Evolutionary conservation across 2,113 vertebrate species (phyloP).

Genomic region (Salminus brasiliensis): DNA sequence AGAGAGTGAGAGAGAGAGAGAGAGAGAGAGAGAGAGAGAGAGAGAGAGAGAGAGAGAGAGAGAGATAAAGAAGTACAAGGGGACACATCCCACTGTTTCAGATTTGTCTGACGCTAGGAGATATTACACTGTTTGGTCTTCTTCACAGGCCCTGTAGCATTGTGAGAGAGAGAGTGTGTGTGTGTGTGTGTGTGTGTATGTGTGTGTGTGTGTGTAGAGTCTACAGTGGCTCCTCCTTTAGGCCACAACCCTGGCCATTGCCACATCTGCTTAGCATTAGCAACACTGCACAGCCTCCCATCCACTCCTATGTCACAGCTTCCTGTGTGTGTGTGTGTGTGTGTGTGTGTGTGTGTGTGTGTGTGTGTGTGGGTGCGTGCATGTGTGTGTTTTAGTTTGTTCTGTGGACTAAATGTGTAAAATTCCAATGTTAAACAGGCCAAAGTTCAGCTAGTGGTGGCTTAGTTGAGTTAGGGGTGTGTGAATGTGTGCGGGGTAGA

Average conservation of each 20-base stretch:
- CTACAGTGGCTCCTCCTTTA: neutral
- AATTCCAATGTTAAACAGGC: too few species aligned
- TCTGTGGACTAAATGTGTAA: too few species aligned
- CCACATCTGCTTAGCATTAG: constrained; percentile 63
- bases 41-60: neutral
- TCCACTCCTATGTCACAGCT: neutral
- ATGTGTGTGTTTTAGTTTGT: too few species aligned
- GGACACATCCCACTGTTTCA: neutral
- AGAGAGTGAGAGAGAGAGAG: constrained; percentile 29
- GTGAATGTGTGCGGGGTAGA: too few species aligned
- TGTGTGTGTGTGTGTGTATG: constrained; percentile 27
- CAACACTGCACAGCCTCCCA: neutral
- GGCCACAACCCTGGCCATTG: neutral
- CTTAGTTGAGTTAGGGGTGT: too few species aligned
- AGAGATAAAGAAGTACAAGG: neutral
- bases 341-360: too few species aligned
- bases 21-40: neutral
- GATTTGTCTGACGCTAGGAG: neutral
- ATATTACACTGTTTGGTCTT: neutral
- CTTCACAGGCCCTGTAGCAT: neutral
- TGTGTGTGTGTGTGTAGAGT: too few species aligned
- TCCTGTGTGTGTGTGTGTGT: neutral
- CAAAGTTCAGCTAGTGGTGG: too few species aligned
- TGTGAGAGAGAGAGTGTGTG: too few species aligned
- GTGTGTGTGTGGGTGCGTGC: too few species aligned